These are phyloP conservation scores for Ardeotis arabs DNA, from an alignment of 2,113 vertebrate species.

Conservation along the genomic window DNA sequence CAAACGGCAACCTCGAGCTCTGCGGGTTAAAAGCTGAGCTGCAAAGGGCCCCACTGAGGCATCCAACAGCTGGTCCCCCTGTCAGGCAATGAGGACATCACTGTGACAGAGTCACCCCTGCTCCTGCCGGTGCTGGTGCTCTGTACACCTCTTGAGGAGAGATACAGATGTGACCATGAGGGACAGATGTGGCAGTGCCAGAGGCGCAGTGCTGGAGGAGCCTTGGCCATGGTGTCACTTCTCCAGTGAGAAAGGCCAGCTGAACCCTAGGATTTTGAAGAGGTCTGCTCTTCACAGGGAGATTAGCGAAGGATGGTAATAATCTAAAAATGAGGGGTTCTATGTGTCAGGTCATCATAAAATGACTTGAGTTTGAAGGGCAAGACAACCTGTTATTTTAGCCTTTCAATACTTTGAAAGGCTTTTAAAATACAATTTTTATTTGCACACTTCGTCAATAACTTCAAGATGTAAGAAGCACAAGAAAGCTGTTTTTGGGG, in stretches of 20 bases:
- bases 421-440: background rate
- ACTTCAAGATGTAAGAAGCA: background rate
- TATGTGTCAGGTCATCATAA: background rate
- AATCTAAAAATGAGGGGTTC: background rate
- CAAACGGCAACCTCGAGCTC: background rate
- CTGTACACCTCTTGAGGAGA: background rate
- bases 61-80: fast-evolving
- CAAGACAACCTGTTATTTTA: background rate
- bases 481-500: background rate
- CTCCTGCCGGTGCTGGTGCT: background rate
- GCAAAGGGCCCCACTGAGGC: background rate
- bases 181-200: background rate
- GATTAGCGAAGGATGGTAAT: background rate
- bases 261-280: background rate
- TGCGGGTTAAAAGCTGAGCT: background rate
- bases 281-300: background rate
- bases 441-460: background rate
- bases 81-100: background rate
- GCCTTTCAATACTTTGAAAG: background rate
- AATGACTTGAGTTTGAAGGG: background rate
- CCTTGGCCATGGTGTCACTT: background rate
- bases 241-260: background rate
- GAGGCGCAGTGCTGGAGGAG: background rate
- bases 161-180: background rate
- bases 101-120: fast-evolving